Percentiles rank a stretch among this genome's conserved stretches.
Evolutionary conservation across 1,140 invertebrate species (phyloP).

Genomic region (Pseudoatta argentina): DNA sequence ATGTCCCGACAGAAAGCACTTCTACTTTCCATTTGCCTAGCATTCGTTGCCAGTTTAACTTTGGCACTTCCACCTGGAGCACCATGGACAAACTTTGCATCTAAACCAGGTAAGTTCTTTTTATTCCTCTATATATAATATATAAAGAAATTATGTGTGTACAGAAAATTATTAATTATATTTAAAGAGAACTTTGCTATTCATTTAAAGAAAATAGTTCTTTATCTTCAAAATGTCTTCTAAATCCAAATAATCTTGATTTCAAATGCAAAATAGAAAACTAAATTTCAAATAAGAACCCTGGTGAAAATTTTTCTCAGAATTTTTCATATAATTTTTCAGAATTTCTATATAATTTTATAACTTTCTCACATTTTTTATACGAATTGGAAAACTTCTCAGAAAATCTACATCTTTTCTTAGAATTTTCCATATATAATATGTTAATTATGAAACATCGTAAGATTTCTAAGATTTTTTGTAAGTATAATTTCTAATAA

Average conservation of each 20-base stretch:
- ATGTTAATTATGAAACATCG: no score
- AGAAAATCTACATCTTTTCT: no score
- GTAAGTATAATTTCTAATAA: no score
- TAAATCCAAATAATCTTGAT: slow-evolving; percentile 30
- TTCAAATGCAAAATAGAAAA: not conserved
- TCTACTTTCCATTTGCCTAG: slow-evolving; percentile 60
- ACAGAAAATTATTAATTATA: not conserved
- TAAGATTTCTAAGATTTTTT: no score
- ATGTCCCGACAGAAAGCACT: slow-evolving; percentile 72
- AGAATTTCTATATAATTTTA: no score
- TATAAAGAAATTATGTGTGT: not conserved
- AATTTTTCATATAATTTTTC: no score
- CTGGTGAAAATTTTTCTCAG: no score
- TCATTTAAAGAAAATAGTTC: not conserved
- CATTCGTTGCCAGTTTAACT: slow-evolving; percentile 55
- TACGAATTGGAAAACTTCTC: no score
- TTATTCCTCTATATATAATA: not conserved
- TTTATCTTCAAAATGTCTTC: not conserved
- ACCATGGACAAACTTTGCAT: slow-evolving; percentile 68
- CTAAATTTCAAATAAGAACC: not conserved
- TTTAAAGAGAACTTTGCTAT: not conserved
- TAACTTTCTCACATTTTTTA: no score
- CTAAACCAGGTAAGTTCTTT: slow-evolving; percentile 76
- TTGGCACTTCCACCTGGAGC: slow-evolving; percentile 68
- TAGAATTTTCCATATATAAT: no score